These are phyloP conservation scores for Otis tarda DNA, from an alignment of 2,113 vertebrate species.

Conservation along the genomic window DNA sequence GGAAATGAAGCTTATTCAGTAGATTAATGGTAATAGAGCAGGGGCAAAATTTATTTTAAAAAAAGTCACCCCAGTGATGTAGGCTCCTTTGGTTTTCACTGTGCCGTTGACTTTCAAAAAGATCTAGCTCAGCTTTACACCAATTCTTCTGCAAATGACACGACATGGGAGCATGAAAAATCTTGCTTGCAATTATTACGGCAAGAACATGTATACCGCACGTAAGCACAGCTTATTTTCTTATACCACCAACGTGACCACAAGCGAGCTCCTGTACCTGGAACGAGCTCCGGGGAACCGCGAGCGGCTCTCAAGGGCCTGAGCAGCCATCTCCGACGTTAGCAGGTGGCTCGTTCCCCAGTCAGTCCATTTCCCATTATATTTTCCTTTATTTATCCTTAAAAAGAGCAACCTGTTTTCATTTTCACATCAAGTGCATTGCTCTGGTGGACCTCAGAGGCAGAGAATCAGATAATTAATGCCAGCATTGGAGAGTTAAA, in stretches of 20 bases:
- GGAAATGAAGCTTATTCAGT: not conserved
- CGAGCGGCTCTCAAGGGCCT: not conserved
- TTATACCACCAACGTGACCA: not conserved
- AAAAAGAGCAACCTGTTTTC: not conserved
- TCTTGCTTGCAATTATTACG: not conserved
- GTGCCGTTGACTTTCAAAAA: not conserved
- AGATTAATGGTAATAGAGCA: not conserved
- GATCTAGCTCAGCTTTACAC: not conserved
- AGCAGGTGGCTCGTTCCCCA: rapidly evolving
- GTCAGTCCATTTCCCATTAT: not conserved
- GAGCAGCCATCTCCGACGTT: not conserved
- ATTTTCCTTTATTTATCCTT: not conserved
- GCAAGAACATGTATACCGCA: not conserved
- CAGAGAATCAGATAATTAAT: not conserved
- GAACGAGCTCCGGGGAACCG: not conserved
- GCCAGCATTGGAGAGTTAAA: not conserved
- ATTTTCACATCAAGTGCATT: not conserved
- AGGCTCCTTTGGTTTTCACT: not conserved
- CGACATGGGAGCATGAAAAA: not conserved
- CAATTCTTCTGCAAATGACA: not conserved
- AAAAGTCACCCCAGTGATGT: not conserved
- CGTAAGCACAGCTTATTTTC: not conserved
- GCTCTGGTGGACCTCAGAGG: not conserved
- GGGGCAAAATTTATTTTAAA: not conserved
- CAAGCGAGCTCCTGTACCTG: not conserved